Percentiles rank a stretch among this genome's conserved stretches.
These are phyloP conservation scores for Porites australiensis DNA, from an alignment of 64 coral and sea anemone genomes.

Conservation along the genomic window DNA sequence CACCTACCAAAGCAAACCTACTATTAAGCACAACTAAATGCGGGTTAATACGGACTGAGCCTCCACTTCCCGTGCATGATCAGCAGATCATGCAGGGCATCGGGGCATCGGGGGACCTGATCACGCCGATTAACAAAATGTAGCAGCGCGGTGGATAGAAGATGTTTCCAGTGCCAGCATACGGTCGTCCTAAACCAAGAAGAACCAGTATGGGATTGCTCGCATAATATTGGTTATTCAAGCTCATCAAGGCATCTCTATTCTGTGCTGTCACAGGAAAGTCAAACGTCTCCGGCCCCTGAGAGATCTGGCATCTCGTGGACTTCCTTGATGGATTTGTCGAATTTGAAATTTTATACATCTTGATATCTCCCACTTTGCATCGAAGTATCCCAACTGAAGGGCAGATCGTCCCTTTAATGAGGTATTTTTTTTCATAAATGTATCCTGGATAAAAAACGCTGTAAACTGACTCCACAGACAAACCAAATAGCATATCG, in stretches of 20 bases:
- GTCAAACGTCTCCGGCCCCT: constrained; percentile 37
- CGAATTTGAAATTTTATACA: background rate
- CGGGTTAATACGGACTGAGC: too few species aligned
- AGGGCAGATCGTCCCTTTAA: constrained; percentile 29
- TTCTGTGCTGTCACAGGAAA: constrained; percentile 43
- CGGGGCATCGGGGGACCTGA: too few species aligned
- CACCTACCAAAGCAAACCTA: too few species aligned
- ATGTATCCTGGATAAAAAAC: constrained; percentile 43
- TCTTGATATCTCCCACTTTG: background rate
- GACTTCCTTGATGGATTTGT: background rate
- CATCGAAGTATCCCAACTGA: constrained; percentile 58
- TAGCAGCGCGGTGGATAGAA: constrained; percentile 54
- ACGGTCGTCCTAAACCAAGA: constrained; percentile 47
- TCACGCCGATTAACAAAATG: constrained; percentile 50
- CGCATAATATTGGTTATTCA: too few species aligned
- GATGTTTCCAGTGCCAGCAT: constrained; percentile 3
- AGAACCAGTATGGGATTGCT: constrained; percentile 52
- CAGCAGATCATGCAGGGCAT: too few species aligned
- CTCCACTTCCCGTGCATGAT: too few species aligned
- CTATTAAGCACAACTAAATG: too few species aligned
- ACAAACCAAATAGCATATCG: constrained; percentile 6
- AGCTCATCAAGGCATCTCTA: too few species aligned
- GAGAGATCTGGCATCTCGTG: background rate
- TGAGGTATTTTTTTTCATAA: constrained; percentile 2
- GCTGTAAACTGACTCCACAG: constrained; percentile 12